These are phyloP conservation scores for Noctua pronuba DNA, from an alignment of 2,888 invertebrate genomes.

Conservation along the genomic window DNA sequence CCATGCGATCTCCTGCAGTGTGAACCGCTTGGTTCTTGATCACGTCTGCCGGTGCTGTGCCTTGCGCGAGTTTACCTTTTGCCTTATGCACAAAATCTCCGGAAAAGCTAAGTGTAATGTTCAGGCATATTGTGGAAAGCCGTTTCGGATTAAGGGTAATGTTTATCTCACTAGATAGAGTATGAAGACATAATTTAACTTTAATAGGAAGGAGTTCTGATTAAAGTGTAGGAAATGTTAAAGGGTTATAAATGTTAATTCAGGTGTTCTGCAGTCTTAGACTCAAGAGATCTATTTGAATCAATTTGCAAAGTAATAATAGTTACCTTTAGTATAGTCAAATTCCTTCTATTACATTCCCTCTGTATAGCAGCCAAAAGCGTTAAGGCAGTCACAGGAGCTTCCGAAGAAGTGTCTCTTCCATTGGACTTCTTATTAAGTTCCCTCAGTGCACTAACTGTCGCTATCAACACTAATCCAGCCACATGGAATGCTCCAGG, in stretches of 20 bases:
- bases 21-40: too few relatives aligned
- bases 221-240: background rate
- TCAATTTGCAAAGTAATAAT: background rate
- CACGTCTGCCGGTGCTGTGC: too few relatives aligned
- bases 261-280: background rate
- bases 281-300: too few relatives aligned
- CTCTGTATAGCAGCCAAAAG: constrained; percentile 83
- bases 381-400: constrained; percentile 84
- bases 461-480: constrained; percentile 92
- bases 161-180: too few relatives aligned
- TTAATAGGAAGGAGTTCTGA: background rate
- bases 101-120: too few relatives aligned
- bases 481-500: constrained; percentile 91
- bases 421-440: constrained; percentile 88
- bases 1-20: too few relatives aligned
- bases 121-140: too few relatives aligned
- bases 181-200: background rate
- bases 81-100: too few relatives aligned
- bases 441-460: constrained; percentile 92
- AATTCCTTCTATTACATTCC: constrained; percentile 84
- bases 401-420: constrained; percentile 77
- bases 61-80: too few relatives aligned
- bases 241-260: background rate
- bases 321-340: constrained; percentile 83
- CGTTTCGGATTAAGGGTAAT: too few relatives aligned